Conservation (phyloP, 2,797 vertebrate species). For the Vespertilio murinus region DNA sequence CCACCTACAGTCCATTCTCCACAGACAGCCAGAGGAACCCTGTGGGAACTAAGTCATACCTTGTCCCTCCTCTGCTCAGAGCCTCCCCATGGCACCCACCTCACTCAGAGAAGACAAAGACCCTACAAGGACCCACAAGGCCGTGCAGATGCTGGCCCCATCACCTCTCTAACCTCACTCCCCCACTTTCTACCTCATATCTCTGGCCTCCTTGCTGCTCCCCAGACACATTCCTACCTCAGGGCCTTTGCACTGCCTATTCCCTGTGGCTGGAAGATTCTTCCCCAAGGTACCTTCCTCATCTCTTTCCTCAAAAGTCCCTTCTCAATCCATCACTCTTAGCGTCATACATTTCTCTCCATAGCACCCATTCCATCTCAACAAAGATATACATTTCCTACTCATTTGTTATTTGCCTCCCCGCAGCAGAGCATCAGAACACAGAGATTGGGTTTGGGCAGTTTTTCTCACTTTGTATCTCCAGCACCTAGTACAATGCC, state of each 20-base stretch:
- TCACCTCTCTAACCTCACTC: not conserved
- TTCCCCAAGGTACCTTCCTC: not conserved
- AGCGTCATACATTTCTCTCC: not conserved
- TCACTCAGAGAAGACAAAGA: not conserved
- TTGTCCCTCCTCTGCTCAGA: not conserved
- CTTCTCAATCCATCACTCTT: not conserved
- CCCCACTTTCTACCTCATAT: accelerated
- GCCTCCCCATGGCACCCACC: not conserved
- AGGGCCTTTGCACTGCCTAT: not conserved
- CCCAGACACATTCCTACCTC: not conserved
- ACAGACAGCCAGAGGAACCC: not conserved
- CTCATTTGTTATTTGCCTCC: not conserved
- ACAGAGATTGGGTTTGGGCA: not conserved
- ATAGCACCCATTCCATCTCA: not conserved
- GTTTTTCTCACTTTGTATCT: not conserved
- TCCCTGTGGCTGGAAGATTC: not conserved
- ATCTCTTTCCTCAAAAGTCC: not conserved
- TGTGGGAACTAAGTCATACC: not conserved
- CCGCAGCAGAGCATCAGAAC: not conserved
- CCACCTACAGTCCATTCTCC: not conserved
- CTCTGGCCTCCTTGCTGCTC: not conserved
- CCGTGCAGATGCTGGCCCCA: not conserved
- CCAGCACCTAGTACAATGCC: not conserved
- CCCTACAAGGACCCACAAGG: not conserved
- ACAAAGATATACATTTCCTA: not conserved